Percentiles rank a stretch among this genome's conserved stretches.
Evolutionary conservation across 2,113 vertebrate species (phyloP).

Genomic region (Cyanoderma ruficeps): DNA sequence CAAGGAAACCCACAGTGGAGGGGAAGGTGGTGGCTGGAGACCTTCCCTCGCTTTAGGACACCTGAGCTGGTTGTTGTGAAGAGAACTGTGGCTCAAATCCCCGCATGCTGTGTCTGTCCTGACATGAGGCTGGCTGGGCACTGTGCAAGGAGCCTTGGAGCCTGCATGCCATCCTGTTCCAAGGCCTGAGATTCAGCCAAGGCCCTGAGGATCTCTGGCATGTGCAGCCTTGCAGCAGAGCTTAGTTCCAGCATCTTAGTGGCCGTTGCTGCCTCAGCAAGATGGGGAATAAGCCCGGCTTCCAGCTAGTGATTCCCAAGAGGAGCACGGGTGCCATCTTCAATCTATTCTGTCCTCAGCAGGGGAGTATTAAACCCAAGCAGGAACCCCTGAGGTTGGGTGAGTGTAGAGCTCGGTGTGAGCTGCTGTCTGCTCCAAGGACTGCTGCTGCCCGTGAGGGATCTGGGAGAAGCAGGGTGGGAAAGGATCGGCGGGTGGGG

Average conservation of each 20-base stretch:
- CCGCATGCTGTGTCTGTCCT: background rate
- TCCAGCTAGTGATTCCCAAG: slow-evolving; percentile 39
- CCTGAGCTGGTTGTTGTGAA: background rate
- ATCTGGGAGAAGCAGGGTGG: background rate
- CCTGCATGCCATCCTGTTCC: slow-evolving; percentile 35
- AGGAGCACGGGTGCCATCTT: slow-evolving; percentile 50
- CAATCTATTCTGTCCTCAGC: slow-evolving; percentile 60
- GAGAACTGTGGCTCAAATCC: background rate
- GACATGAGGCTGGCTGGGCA: background rate
- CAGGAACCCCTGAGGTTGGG: slow-evolving; percentile 56
- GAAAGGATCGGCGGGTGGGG: background rate
- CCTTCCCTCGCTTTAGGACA: background rate
- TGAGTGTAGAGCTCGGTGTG: slow-evolving; percentile 54
- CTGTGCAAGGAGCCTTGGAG: background rate
- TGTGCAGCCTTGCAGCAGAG: slow-evolving; percentile 7
- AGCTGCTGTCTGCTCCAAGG: slow-evolving; percentile 20
- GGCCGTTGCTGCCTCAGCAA: slow-evolving; percentile 19
- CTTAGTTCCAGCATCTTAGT: slow-evolving; percentile 42
- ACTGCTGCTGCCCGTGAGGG: background rate
- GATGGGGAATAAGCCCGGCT: slow-evolving; percentile 17
- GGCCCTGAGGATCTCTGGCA: slow-evolving; percentile 45
- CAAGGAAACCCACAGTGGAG: background rate
- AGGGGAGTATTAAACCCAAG: slow-evolving; percentile 58
- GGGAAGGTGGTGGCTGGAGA: background rate
- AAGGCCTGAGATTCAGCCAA: background rate